Base-by-base conservation (phyloP, 2,113 vertebrate genomes). In the Hyperoodon ampullatus region DNA sequence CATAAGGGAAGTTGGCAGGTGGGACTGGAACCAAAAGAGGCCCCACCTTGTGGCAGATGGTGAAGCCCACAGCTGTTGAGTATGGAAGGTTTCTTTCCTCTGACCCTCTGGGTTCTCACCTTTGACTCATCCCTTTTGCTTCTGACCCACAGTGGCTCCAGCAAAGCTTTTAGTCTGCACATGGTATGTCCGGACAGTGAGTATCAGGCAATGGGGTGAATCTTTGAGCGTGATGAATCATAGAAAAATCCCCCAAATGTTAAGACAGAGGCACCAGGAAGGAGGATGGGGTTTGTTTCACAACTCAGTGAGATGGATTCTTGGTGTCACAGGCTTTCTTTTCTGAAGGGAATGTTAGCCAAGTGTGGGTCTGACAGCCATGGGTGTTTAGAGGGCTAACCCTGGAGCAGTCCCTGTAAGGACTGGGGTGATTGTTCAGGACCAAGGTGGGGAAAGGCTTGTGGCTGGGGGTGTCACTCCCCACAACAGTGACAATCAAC, bases 1-100 rank as follows among this genome's bases (percentile, higher is more conserved):
- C 86, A 90, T 15, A 55, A 70, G 68, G 93, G 85, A 95, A 97
- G 63, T 44, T 23, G 78, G 50, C 53, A 44, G 24, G 21, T 50
- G 53, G 44, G 30, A 8, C 77, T 85, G n/a, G 30, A 81, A 50
- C 35, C 24, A 11, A 88, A 63, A 83, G 80, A 61, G 77, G 39
- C 12, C 23, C 35, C 14, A 3, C 33, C 66, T 2, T 10, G 35
- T 2, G 53, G 92, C 33, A 68, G 50, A 11, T 33, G 58, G 42
- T 61, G 18, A 12, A 82, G 81, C 33, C 60, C 53, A 6, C 28
- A 30, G n/a, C 42, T n/a, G 19, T 6, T 1, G 61, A 39, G 65
- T 0, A 21, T 0, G 6, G 26, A 44, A 11, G 58, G 12, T 55
- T 86, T 61, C 5, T 35, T n/a, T 89, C n/a, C 60, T 66, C 35